Base-by-base conservation (phyloP, 2,797 vertebrate genomes). In the Urophycis tenuis region DNA sequence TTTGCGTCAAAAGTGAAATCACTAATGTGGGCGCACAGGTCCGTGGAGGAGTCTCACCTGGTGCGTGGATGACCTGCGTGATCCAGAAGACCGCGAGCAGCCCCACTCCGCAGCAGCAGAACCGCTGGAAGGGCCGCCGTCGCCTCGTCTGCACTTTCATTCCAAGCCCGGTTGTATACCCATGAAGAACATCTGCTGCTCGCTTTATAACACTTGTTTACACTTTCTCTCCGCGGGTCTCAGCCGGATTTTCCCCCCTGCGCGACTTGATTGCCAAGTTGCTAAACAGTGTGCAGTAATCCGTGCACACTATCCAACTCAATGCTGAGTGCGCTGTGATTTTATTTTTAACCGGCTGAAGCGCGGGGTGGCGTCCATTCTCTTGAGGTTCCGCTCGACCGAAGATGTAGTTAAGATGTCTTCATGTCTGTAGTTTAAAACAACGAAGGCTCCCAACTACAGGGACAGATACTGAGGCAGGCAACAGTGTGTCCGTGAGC, bases 91-190 rank as follows among this genome's bases (percentile, higher is more conserved):
- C 88, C 75, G 90, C 88, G 79, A 94, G 77, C 85, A 93, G 88
- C 77, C 87, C 92, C 85, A 92, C 76, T 81, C 88, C 92, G 41
- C 92, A 90, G 92, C 90, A 93, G 91, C 92, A 94, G 86, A 93
- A 85, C 87, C 92, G 92, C 90, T 86, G 92, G 86, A 92, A 87
- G 85, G 89, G 89, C 88, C 91, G 87, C 88, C 89, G 87, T 87
- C 87, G 88, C 85, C 89, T 88, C 87, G 86, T 85, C 74, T 87
- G 87, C 22, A 87, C 81, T 87, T 84, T 93, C 92, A 93, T 93
- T 90, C 91, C 90, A 88, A 85, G 73, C 83, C 82, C 86, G 87
- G 79, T 81, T 81, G 76, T 87, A 88, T 88, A 49, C 81, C 84
- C 86, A 41, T 84, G 75, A 49, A 75, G 84, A 89, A 89, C 92